These are phyloP conservation scores for Caenorhabditis auriculariae DNA, from an alignment of 2,888 invertebrate genomes.

Conservation along the genomic window DNA sequence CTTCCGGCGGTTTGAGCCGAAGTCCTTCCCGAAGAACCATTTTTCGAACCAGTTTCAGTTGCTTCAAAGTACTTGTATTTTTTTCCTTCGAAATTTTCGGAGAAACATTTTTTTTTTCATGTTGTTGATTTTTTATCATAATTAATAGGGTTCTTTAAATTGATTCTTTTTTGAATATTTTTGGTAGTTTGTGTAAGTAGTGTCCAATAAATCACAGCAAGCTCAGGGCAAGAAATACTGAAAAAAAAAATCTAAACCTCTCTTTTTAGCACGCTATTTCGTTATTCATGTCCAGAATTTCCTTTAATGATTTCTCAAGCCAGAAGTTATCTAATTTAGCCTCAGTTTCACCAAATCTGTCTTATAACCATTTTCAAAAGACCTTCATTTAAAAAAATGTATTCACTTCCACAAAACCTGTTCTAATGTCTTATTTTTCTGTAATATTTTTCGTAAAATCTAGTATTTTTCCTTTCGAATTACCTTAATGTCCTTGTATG, in stretches of 20 bases:
- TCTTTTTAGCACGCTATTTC: too few species aligned
- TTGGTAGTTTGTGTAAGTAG: too few species aligned
- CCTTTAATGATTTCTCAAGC: too few species aligned
- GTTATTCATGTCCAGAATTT: too few species aligned
- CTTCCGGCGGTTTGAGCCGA: slow-evolving; percentile 14
- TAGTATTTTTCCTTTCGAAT: too few species aligned
- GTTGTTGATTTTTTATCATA: neutral
- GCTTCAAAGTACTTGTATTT: slow-evolving; percentile 3
- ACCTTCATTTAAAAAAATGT: too few species aligned
- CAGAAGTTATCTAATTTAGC: too few species aligned
- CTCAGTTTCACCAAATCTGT: too few species aligned
- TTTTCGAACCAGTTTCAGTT: slow-evolving; percentile 21
- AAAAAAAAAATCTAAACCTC: neutral
- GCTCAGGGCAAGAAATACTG: neutral
- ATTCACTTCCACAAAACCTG: too few species aligned
- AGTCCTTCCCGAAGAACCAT: slow-evolving; percentile 16
- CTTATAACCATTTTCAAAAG: too few species aligned
- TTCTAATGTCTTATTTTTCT: too few species aligned
- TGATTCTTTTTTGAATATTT: neutral
- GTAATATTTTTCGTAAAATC: neutral
- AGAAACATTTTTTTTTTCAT: neutral
- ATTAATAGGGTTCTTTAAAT: neutral
- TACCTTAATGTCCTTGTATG: slow-evolving; percentile 33
- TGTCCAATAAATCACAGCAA: neutral
- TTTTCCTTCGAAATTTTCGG: too few species aligned